Evolutionary conservation across 1,140 invertebrate genomes (phyloP).

Genomic region (Matsumurasca onukii): DNA sequence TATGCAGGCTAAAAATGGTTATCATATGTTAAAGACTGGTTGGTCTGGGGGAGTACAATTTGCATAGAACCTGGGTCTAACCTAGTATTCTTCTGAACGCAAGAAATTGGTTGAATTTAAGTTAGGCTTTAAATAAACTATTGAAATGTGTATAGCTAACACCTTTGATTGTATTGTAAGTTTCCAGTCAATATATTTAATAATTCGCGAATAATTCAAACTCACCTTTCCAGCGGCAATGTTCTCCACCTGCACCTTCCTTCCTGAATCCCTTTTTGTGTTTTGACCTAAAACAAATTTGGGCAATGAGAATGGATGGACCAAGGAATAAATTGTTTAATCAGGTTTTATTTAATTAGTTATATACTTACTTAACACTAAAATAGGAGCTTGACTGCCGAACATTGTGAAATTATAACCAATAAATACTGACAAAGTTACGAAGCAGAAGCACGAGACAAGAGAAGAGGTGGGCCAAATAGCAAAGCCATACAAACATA

Average conservation of each 20-base stretch:
- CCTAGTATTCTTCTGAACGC: too few species aligned
- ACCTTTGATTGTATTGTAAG: too few species aligned
- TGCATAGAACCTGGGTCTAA: too few species aligned
- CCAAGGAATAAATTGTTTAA: slow-evolving; percentile 34
- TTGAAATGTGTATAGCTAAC: too few species aligned
- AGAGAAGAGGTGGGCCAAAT: not conserved
- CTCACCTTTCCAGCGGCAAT: slow-evolving; percentile 95
- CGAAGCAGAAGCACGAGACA: slow-evolving; percentile 22
- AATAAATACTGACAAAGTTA: not conserved
- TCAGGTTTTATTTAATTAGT: slow-evolving; percentile 16
- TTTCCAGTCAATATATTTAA: too few species aligned
- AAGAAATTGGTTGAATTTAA: too few species aligned
- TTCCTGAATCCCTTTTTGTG: slow-evolving; percentile 93
- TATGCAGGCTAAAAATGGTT: too few species aligned
- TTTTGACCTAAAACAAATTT: slow-evolving; percentile 76
- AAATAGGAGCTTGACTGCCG: slow-evolving; percentile 62
- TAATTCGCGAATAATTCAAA: too few species aligned
- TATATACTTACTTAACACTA: slow-evolving; percentile 73
- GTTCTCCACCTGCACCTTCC: slow-evolving; percentile 97
- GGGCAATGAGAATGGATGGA: slow-evolving; percentile 37
- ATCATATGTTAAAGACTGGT: too few species aligned
- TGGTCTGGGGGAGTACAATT: too few species aligned
- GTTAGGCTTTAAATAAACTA: too few species aligned
- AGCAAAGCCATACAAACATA: too few species aligned
- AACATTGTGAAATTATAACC: slow-evolving; percentile 50